Evolutionary conservation across 2,888 invertebrate species (phyloP), one percentile per base, ranked within the genome.

Genomic region (Augiades crinisus): DNA sequence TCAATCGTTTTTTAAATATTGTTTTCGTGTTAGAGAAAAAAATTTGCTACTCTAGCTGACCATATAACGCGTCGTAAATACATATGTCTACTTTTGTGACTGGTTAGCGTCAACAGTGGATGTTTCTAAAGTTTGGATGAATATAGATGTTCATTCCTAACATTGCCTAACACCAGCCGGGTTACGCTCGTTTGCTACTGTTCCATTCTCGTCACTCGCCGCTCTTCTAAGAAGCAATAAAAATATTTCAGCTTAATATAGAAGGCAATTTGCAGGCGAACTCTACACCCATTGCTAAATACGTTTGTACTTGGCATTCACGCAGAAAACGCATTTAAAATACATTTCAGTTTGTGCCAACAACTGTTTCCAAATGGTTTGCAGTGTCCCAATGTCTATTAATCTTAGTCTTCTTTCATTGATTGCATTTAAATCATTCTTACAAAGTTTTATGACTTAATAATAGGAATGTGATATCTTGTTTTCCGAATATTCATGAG

Each of bases 251-350:
- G 5, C 16, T 41, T 22, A 5, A 13, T 5, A 3, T 27, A 10
- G 5, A 27, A 27, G 16, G 14, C 22, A 17, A 16, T 7, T 27
- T 14, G 24, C 22, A 5, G 16, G 22, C 13, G 33, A 16, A 21
- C 30, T 33, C 44, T 8, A 33, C 21, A n/a, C 3, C 5, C 8
- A 33, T 44, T 21, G 33, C 21, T 33, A 43, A 31, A 43, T 31
- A 13, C 16, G 24, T n/a, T 24, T 43, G 19, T 22, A 31, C 13
- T 44, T 44, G 44, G 33, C 33, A 33, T 44, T 44, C 33, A 34
- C 45, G 45, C 22, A 45, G 7, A 33, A 45, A 22, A 34, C 44
- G 33, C 33, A 34, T 45, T 45, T 34, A 33, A 27, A 45, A 45
- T 22, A 45, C 33, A 34, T 31, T 27, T 44, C 4, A 17, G 43